Percentiles rank a stretch among this genome's conserved stretches.
Conservation (phyloP, 2,888 invertebrate species). For the Trisateles emortualis region DNA sequence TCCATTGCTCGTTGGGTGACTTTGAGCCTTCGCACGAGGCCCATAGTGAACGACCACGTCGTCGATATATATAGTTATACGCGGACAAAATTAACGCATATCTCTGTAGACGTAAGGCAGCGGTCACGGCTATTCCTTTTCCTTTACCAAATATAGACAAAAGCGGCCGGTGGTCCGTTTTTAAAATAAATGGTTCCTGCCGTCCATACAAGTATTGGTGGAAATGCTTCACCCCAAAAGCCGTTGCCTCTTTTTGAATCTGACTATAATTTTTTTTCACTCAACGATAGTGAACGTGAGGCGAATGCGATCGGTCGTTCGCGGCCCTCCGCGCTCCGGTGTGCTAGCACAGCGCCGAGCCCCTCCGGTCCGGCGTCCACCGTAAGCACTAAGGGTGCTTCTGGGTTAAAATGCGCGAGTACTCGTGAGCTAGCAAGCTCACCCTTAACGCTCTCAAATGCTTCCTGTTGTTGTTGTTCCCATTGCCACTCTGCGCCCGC, state of each 20-base stretch:
- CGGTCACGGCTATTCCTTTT: neutral
- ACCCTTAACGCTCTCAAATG: neutral
- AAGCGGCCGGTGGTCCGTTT: constrained; percentile 1
- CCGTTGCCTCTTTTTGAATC: constrained; percentile 5
- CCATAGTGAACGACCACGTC: too few relatives aligned
- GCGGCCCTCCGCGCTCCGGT: neutral
- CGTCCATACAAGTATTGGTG: constrained; percentile 5
- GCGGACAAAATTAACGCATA: neutral
- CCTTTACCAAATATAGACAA: constrained; percentile 1
- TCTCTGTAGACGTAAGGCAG: neutral
- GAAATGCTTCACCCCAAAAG: neutral
- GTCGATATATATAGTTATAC: too few relatives aligned
- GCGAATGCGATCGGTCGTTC: constrained; percentile 16
- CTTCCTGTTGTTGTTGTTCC: neutral
- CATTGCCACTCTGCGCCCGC: neutral
- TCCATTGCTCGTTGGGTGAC: too few relatives aligned
- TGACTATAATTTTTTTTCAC: constrained; percentile 6
- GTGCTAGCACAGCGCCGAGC: constrained; percentile 24
- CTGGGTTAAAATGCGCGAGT: constrained; percentile 26
- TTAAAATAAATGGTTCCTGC: neutral
- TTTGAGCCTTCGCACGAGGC: too few relatives aligned
- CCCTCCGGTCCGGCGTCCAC: constrained; percentile 20
- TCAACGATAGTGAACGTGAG: neutral
- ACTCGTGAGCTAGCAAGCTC: constrained; percentile 12
- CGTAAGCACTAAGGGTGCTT: constrained; percentile 11